Base-by-base conservation (phyloP, 1,140 invertebrate genomes). In the Cryptotermes secundus region DNA sequence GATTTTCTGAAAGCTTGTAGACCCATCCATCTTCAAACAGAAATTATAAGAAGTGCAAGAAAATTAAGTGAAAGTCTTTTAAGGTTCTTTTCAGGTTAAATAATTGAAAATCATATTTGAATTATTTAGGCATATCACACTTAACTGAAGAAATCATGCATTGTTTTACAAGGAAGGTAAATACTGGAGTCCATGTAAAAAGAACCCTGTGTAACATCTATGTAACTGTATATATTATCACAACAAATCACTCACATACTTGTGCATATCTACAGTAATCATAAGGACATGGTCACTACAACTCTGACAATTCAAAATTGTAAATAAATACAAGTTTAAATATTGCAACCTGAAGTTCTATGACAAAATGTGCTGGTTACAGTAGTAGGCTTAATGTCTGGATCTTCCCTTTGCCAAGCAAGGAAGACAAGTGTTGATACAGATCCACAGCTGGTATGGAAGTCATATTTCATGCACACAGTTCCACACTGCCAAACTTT, bases 151-250 rank as follows among this genome's bases (percentile, higher is more conserved):
- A 38, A 4, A 38, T 38, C 38, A 38, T 38, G 38, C 12, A 12
- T 12, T 19, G 22, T 49, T 14, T 19, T 49, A 22, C 3, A 19
- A 49, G 45, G 45, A 72, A 72, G n/a, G 59, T 31, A 72, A 3
- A 31, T 72, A 14, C 10, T 72, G 7, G n/a, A 26, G 59, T 72
- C 16, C 26, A 6, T 72, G 59, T 72, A n/a, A 9, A 31, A 72
- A 72, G n/a, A 80, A 81, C 10, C 35, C 22, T 14, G n/a, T 72
- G 79, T 85, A 85, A 85, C 84, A 85, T 85, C 84, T 85, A 85
- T 34, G 82, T 83, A 85, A 85, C 42, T 82, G 81, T 83, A 85
- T 85, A 85, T 85, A 85, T 85, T 85, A 85, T 85, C 84, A 85
- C 84, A 85, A 85, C 84, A 85, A 85, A 82, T 85, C 84, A 82